These are phyloP conservation scores for Cnemophilus loriae DNA, from an alignment of 2,113 vertebrate genomes.

Conservation along the genomic window DNA sequence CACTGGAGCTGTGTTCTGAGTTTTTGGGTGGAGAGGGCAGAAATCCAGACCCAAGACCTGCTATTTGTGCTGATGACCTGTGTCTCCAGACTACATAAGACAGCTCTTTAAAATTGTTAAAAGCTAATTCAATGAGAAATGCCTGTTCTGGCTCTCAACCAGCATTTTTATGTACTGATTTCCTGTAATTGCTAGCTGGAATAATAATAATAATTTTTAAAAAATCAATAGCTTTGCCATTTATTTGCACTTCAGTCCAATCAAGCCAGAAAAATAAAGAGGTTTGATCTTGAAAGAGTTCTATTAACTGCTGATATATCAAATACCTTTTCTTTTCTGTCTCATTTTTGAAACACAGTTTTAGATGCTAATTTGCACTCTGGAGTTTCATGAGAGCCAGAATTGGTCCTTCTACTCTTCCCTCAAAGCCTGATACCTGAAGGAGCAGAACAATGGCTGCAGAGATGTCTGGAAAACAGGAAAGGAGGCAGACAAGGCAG, in stretches of 20 bases:
- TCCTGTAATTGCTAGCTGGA: conserved; percentile 47
- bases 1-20: neutral
- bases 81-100: neutral
- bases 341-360: neutral
- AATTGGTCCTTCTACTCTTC: neutral
- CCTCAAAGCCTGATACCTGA: neutral
- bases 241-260: conserved; percentile 33
- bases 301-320: conserved; percentile 11
- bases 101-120: conserved; percentile 14
- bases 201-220: conserved; percentile 17
- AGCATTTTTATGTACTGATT: conserved; percentile 35
- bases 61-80: neutral
- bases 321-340: neutral
- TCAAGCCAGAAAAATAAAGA: neutral
- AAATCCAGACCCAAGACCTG: neutral
- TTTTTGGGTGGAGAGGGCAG: neutral
- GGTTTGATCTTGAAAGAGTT: neutral
- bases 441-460: neutral
- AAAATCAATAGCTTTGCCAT: conserved; percentile 33
- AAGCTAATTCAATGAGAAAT: conserved; percentile 45
- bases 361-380: neutral
- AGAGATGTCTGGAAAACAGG: neutral
- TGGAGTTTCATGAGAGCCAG: neutral
- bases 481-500: neutral
- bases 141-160: conserved; percentile 25